Percentiles rank a stretch among this genome's conserved stretches.
Evolutionary conservation across 2,888 invertebrate species (phyloP).

Genomic region (Hirudinaria manillensis): DNA sequence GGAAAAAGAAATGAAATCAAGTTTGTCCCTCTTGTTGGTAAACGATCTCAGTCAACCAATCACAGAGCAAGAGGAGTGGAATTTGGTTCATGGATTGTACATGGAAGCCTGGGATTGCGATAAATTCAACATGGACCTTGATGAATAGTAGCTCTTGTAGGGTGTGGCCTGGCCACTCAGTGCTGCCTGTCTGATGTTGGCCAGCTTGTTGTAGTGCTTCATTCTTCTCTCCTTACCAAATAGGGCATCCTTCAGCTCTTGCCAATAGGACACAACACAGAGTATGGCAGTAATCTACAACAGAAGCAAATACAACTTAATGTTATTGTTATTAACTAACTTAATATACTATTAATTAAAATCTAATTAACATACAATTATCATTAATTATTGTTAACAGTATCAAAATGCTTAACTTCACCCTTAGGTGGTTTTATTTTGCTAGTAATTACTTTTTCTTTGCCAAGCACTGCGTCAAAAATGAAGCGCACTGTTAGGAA

Average conservation of each 20-base stretch:
- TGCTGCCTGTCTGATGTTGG: constrained; percentile 35
- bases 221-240: constrained; percentile 37
- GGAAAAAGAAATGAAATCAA: too few relatives aligned
- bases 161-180: constrained; percentile 27
- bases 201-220: constrained; percentile 35
- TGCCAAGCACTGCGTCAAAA: too few relatives aligned
- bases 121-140: constrained; percentile 20
- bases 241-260: constrained; percentile 36
- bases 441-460: too few relatives aligned
- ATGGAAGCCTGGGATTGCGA: constrained; percentile 20
- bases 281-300: constrained; percentile 35
- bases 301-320: neutral
- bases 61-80: neutral
- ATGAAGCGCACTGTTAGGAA: too few relatives aligned
- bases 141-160: constrained; percentile 28
- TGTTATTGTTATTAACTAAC: too few relatives aligned
- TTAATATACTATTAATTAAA: neutral
- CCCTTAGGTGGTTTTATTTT: too few relatives aligned
- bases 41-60: too few relatives aligned
- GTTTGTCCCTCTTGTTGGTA: too few relatives aligned
- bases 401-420: too few relatives aligned
- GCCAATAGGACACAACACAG: constrained; percentile 39
- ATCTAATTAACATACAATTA: neutral
- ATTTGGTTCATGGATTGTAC: neutral
- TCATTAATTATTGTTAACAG: too few relatives aligned